Base-by-base conservation (phyloP, 2,113 vertebrate species). In the Hoplias malabaricus region DNA sequence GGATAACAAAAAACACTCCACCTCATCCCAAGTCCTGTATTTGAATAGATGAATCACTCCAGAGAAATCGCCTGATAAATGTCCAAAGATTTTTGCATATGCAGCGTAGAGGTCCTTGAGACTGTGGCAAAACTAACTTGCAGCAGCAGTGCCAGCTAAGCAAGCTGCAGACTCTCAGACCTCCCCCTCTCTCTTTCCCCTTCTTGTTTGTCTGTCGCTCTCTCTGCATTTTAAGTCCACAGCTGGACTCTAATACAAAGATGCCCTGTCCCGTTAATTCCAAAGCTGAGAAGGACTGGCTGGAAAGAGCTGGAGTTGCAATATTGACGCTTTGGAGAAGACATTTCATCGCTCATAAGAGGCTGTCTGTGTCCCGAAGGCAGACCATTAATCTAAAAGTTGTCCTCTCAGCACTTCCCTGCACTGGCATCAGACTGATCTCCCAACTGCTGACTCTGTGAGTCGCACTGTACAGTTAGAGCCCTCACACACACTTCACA, bases 331-430 rank as follows among this genome's bases (percentile, higher is more conserved):
- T 12, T 43, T 67, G 53, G 8, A 61, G 36, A 59, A 61, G 56
- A 61, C 38, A 10, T 23, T 46, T 42, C 27, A 42, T 76, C 25
- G 54, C n/a, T 76, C 50, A 43, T 68, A 56, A 76, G 73, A 67
- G 16, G 29, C 5, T 5, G 63, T 67, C 34, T 67, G 50, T 38
- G 19, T 43, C 36, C 31, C 14, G 63, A 40, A 5, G 48, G 61
- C 33, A 67, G 23, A 50, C 48, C 25, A 16, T 68, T 57, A 34
- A 63, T 76, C 65, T 69, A 25, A 69, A 59, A 42, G n/a, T 5
- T 2, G 74, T 23, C 63, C 48, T 68, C 74, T 57, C 63, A 59
- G 75, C 65, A 43, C 40, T 77, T 65, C 16, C 2, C 25, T 5
- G 21, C 53, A 9, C 38, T 29, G 38, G 3, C 27, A 38, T 54